phyloP scores from a whole-genome alignment of 2,888 invertebrate genomes.

The Agonopterix alstromeriana region DNA sequence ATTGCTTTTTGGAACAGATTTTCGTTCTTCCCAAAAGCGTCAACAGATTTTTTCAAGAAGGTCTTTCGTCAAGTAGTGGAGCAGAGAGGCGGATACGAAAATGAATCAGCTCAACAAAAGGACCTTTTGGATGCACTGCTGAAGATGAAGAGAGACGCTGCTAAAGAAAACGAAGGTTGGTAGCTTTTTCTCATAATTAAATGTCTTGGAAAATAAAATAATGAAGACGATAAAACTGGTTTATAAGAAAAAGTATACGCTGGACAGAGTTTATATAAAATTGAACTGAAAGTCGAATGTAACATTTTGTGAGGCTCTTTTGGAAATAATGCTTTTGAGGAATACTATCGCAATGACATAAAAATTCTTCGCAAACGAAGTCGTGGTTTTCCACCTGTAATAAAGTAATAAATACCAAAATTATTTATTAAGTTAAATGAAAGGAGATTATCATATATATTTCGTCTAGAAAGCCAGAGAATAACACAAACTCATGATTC shows the following conservation, averaged over 20 bases:
- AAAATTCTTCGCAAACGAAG: too few species aligned
- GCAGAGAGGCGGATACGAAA: conserved; percentile 28
- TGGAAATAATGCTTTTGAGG: too few species aligned
- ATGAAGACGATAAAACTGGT: background rate
- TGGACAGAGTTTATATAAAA: too few species aligned
- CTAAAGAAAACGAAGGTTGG: conserved; percentile 29
- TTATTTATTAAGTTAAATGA: too few species aligned
- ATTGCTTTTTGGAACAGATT: conserved; percentile 26
- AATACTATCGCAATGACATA: too few species aligned
- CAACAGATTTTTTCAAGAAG: conserved; percentile 28
- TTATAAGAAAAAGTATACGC: conserved; percentile 3
- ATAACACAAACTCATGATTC: too few species aligned
- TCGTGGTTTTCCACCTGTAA: too few species aligned
- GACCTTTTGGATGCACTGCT: conserved; percentile 46
- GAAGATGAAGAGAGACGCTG: conserved; percentile 36
- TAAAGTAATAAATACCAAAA: too few species aligned
- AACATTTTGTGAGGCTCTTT: too few species aligned
- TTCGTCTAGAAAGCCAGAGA: too few species aligned
- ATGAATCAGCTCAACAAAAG: conserved; percentile 16
- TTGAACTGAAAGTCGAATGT: too few species aligned
- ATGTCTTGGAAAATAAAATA: background rate
- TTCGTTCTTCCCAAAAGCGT: conserved; percentile 35
- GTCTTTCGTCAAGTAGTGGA: conserved; percentile 27
- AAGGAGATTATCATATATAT: too few species aligned
- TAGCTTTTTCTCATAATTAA: conserved; percentile 5